phyloP scores from a whole-genome alignment of 2,113 vertebrate species.

The Ceyx cyanopectus region DNA sequence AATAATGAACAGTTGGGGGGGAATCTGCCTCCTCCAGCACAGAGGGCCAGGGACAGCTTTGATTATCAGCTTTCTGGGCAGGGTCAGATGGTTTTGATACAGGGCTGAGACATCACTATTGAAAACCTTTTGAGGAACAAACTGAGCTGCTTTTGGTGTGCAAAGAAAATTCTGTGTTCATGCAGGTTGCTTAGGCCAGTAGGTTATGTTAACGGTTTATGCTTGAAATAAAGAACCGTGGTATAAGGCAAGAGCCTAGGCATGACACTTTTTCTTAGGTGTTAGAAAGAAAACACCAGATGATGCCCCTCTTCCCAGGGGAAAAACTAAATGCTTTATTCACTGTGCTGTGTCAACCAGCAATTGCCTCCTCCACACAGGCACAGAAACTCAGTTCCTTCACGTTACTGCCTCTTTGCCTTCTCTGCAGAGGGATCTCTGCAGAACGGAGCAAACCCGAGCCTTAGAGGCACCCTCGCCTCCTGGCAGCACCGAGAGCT shows the following conservation, averaged over 20 bases:
- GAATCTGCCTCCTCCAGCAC: not conserved
- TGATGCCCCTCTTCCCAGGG: not conserved
- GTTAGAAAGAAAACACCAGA: not conserved
- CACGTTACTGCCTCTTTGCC: not conserved
- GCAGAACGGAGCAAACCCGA: not conserved
- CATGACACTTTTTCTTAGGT: not conserved
- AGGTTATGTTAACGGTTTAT: not conserved
- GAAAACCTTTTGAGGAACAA: not conserved
- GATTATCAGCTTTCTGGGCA: not conserved
- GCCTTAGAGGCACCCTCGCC: not conserved
- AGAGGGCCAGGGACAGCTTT: not conserved
- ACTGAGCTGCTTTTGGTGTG: not conserved
- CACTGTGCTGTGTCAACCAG: not conserved
- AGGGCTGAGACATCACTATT: not conserved
- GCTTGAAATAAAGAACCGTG: not conserved
- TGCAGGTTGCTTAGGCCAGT: not conserved
- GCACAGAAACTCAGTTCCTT: not conserved
- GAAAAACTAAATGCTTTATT: not conserved
- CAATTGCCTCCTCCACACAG: not conserved
- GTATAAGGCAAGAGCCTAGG: not conserved
- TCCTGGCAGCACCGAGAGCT: not conserved
- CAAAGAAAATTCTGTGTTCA: not conserved
- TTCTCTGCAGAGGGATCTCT: not conserved
- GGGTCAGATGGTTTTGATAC: not conserved
- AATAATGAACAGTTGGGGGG: not conserved